Conservation (phyloP, 2,797 vertebrate genomes). For the Tauraco hartlaubi region DNA sequence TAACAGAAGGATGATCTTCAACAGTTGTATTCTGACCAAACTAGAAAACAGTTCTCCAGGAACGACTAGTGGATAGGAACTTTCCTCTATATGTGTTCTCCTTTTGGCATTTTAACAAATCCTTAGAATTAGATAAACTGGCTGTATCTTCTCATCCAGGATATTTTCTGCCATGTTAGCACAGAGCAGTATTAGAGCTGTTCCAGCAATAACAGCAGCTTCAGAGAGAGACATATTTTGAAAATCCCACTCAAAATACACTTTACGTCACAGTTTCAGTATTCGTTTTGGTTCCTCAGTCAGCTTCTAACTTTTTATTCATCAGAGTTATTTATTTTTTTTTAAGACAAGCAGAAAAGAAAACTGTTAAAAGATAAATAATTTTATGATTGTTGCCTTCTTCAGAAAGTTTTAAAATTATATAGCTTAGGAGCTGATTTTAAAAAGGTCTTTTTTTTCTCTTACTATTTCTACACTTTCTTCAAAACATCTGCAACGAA, state of each 20-base stretch:
- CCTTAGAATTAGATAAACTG: not conserved
- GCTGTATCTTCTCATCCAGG: not conserved
- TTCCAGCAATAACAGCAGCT: not conserved
- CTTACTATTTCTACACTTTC: not conserved
- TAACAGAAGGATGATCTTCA: not conserved
- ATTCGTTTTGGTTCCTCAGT: not conserved
- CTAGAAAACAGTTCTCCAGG: not conserved
- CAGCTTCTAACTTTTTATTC: not conserved
- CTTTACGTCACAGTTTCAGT: not conserved
- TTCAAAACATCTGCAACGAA: constrained; percentile 1
- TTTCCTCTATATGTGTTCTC: not conserved
- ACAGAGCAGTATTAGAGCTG: not conserved
- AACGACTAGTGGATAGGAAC: not conserved
- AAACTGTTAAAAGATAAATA: not conserved
- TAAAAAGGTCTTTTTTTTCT: not conserved
- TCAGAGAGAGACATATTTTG: not conserved
- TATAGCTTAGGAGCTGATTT: not conserved
- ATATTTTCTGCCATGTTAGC: not conserved
- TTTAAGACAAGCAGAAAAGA: not conserved
- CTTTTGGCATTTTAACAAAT: not conserved
- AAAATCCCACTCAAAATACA: not conserved
- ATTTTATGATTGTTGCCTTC: not conserved
- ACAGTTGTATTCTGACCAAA: not conserved
- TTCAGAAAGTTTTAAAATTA: not conserved
- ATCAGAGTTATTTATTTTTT: not conserved